Conservation (phyloP, 2,888 invertebrate genomes). For the Tillus elongatus region DNA sequence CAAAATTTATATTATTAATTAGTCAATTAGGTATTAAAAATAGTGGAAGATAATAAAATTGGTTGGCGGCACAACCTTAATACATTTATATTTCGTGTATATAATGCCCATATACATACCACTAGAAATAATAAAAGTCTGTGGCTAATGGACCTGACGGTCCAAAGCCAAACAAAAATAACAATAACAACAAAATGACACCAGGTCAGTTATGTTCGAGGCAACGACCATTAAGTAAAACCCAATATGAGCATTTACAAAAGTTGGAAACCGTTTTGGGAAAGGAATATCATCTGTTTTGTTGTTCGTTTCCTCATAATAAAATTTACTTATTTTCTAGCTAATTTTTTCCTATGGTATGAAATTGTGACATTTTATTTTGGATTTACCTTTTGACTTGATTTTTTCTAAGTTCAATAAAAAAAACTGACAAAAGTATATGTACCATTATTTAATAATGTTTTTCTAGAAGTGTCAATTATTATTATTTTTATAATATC, state of each 20-base stretch:
- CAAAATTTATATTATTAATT: no score
- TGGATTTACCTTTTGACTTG: neutral
- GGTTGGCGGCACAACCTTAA: no score
- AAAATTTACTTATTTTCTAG: no score
- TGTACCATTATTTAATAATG: neutral
- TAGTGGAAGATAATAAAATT: no score
- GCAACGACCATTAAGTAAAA: neutral
- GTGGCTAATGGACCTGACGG: no score
- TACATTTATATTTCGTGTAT: no score
- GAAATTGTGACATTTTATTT: neutral
- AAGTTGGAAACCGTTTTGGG: neutral
- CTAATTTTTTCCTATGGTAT: neutral
- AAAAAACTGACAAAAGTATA: conserved; percentile 3
- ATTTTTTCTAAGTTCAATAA: neutral
- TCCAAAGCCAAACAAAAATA: no score
- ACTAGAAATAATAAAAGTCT: no score
- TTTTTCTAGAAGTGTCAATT: neutral
- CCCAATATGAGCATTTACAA: neutral
- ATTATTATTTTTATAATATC: conserved; percentile 3
- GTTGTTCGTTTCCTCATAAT: neutral
- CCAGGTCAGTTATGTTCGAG: conserved; percentile 1
- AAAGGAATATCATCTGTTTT: neutral
- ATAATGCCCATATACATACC: no score
- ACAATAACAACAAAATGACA: no score
- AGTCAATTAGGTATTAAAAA: no score